Percentiles rank a stretch among this genome's conserved stretches.
Conservation (phyloP, 2,888 invertebrate genomes). For the Caenorhabditis macrosperma region DNA sequence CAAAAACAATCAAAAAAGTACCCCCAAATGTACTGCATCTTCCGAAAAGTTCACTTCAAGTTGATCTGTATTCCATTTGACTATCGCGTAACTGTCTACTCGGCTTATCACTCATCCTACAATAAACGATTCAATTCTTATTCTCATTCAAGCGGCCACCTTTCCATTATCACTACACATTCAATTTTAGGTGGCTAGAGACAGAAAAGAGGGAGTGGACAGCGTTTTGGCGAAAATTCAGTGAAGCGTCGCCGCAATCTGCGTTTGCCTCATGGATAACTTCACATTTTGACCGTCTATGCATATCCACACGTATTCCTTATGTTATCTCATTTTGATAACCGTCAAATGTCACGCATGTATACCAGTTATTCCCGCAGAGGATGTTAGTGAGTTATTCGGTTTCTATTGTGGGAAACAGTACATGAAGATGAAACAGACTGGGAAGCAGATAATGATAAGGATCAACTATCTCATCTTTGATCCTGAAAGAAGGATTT, state of each 20-base stretch:
- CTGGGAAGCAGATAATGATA: no score
- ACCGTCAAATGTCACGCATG: slow-evolving; percentile 21
- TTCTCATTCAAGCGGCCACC: no score
- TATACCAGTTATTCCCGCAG: slow-evolving; percentile 40
- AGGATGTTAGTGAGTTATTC: slow-evolving; percentile 43
- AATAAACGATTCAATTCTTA: slow-evolving; percentile 17
- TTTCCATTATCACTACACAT: background rate
- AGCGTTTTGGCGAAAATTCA: slow-evolving; percentile 38
- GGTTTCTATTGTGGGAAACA: background rate
- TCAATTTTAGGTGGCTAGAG: no score
- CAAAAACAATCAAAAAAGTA: slow-evolving; percentile 15
- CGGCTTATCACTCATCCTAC: slow-evolving; percentile 6
- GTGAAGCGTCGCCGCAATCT: slow-evolving; percentile 24
- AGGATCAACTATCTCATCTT: no score
- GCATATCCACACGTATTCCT: slow-evolving; percentile 46
- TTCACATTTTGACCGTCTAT: slow-evolving; percentile 55
- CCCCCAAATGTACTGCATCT: slow-evolving; percentile 44
- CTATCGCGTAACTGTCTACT: slow-evolving; percentile 1
- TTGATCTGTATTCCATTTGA: slow-evolving; percentile 39
- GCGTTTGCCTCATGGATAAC: slow-evolving; percentile 28
- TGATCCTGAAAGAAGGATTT: no score
- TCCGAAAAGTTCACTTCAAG: slow-evolving; percentile 56
- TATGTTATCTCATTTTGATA: slow-evolving; percentile 26
- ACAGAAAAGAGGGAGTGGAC: background rate
- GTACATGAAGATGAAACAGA: no score